Evolutionary conservation across 35 echinoderm and acorn worm genomes (phyloP), one percentile per base, ranked within the genome.

Genomic region (Stichopus chloronotus): DNA sequence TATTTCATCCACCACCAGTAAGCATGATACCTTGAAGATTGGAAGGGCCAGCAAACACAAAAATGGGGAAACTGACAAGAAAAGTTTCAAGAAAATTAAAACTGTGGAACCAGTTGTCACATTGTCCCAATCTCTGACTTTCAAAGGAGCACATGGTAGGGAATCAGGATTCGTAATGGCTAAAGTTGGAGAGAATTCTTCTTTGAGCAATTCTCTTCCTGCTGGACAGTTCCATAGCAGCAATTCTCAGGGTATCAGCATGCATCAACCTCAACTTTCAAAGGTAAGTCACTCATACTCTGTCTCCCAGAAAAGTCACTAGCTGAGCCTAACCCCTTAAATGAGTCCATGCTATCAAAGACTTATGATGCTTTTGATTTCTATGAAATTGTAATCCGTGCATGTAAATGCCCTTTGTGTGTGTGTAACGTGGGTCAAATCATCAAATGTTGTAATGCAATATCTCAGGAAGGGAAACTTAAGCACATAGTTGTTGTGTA

Each of bases 1-100:
- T 14, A 91, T 91, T 13, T 20, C 63, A 3, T 91, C 88, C n/a
- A 91, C 88, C 22, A 88, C 86, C 57, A 88, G 54, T 57, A 60
- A 69, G n/a, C 86, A 88, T 21, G 80, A 83, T 52, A 83, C 43
- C 25, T 57, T 25, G 54, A 69, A 88, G 6, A 24, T 8, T 21
- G 53, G 8, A 14, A 60, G 86, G 52, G 86, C n/a, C 6, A 57
- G 25, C 13, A 88, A 88, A 16, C 86, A 88, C 20, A 88, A 88
- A 69, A 52, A 24, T 57, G 52, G 23, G 3, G 86, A 69, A 14
- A 7, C 58, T 24, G 86, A 88, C 17, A 61, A 69, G 86, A 88
- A 69, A 52, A 17, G n/a, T 16, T 8, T 9, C 16, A 88, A 57
- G 23, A 88, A 88, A 52, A 88, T 58, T 10, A 52, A 58, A 57